phyloP scores from a whole-genome alignment of 2,888 invertebrate genomes.

The Drosophila gaucha region DNA sequence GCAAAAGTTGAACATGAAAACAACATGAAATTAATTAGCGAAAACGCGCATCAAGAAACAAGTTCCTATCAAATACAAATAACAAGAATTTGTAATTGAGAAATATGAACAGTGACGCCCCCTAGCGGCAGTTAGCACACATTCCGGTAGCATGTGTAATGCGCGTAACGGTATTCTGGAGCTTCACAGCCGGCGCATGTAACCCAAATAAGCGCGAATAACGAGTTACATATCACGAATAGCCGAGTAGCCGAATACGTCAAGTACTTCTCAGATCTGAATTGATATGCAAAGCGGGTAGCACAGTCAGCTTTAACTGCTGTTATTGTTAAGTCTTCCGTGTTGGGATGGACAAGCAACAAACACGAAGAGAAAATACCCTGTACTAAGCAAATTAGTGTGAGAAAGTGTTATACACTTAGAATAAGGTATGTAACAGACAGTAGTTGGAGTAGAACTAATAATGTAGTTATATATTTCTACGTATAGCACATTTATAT shows the following conservation, averaged over 20 bases:
- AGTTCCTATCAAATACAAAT: constrained; percentile 26
- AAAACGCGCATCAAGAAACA: constrained; percentile 9
- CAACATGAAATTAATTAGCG: constrained; percentile 68
- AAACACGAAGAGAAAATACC: constrained; percentile 4
- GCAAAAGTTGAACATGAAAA: constrained; percentile 16
- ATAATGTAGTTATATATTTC: not conserved
- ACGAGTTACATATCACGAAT: constrained; percentile 17
- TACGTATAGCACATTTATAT: not conserved
- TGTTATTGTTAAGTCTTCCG: constrained; percentile 54
- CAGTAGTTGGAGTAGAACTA: too few species aligned
- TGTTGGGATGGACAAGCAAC: constrained; percentile 35
- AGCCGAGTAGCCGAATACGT: not conserved
- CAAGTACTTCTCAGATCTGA: constrained; percentile 23
- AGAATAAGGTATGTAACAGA: not conserved
- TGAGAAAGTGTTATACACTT: not conserved
- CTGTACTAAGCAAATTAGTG: not conserved
- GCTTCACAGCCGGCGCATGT: constrained; percentile 17
- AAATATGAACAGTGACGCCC: constrained; percentile 34
- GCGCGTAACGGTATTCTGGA: constrained; percentile 32
- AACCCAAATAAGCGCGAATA: constrained; percentile 34
- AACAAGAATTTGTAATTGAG: constrained; percentile 48
- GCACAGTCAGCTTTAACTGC: constrained; percentile 20
- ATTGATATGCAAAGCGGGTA: constrained; percentile 69
- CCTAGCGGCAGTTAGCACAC: constrained; percentile 37
- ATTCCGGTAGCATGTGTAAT: constrained; percentile 58